Evolutionary conservation across 2,797 vertebrate genomes (phyloP).

Genomic region (Salmo trutta): DNA sequence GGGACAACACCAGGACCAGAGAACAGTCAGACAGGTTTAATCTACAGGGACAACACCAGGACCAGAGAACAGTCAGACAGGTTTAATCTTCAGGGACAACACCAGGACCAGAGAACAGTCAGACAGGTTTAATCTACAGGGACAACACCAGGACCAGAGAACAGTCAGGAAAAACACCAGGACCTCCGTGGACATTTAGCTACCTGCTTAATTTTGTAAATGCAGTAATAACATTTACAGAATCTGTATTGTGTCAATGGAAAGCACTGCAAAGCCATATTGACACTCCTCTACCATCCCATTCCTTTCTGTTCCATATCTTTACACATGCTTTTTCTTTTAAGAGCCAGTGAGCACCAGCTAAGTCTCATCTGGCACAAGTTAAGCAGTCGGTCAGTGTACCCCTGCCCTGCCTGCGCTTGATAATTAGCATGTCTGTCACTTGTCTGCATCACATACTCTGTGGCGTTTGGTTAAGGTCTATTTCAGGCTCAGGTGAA

Average conservation of each 20-base stretch:
- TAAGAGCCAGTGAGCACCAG: background rate
- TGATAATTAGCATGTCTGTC: slow-evolving; percentile 28
- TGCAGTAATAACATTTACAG: background rate
- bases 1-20: too few relatives aligned
- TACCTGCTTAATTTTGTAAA: background rate
- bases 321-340: background rate
- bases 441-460: slow-evolving; percentile 25
- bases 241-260: background rate
- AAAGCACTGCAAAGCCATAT: background rate
- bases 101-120: too few relatives aligned
- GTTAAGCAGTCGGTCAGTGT: slow-evolving; percentile 9
- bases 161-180: background rate
- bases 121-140: too few relatives aligned
- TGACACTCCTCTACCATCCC: background rate
- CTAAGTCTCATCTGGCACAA: slow-evolving; percentile 10
- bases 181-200: slow-evolving; percentile 1
- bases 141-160: too few relatives aligned
- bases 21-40: too few relatives aligned
- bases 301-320: background rate
- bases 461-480: slow-evolving; percentile 29
- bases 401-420: background rate
- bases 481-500: slow-evolving; percentile 37
- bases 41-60: too few relatives aligned
- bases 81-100: too few relatives aligned
- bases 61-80: too few relatives aligned